Evolutionary conservation across 2,888 invertebrate species (phyloP), one percentile per base, ranked within the genome.

Genomic region (Cantharis nigra): DNA sequence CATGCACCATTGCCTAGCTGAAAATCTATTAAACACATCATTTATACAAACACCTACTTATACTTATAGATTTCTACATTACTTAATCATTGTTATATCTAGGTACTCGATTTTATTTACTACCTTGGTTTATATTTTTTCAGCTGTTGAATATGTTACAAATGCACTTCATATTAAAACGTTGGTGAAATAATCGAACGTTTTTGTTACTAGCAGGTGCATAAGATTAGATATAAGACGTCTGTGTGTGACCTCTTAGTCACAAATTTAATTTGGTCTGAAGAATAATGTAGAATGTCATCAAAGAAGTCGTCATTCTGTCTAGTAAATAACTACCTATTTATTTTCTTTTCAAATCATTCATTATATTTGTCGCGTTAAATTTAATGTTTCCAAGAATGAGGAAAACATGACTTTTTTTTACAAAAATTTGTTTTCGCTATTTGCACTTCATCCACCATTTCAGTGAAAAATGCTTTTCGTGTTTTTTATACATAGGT

Each of bases 251-350:
- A 71, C 78, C 64, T 67, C 70, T 78, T 78, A 78, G 75, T 78
- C 78, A 78, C 72, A 28, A 62, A 26, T 72, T 72, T 78, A 78
- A 78, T 72, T 78, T 73, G 30, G 78, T 71, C 74, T 70, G 64
- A 20, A 72, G 64, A 70, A 72, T 75, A 75, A 78, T 75, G 70
- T 75, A 72, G 72, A 78, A 78, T 77, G 77, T 78, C 78, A 78
- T 75, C 75, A 33, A 65, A 65, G 67, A 63, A 75, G 77, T 78
- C 77, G 78, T 75, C 78, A 75, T 75, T 72, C 75, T 63, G 78
- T 78, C 78, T 78, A 75, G 69, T 72, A 78, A 78, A 65, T 71
- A 78, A 75, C 75, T 75, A 70, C 65, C 69, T 74, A 67, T 74
- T 78, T 65, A 64, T 78, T 78, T 72, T n/a, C 63, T 62, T 70